Conservation (phyloP, 2,888 invertebrate genomes). For the Cheiracanthium punctorium region DNA sequence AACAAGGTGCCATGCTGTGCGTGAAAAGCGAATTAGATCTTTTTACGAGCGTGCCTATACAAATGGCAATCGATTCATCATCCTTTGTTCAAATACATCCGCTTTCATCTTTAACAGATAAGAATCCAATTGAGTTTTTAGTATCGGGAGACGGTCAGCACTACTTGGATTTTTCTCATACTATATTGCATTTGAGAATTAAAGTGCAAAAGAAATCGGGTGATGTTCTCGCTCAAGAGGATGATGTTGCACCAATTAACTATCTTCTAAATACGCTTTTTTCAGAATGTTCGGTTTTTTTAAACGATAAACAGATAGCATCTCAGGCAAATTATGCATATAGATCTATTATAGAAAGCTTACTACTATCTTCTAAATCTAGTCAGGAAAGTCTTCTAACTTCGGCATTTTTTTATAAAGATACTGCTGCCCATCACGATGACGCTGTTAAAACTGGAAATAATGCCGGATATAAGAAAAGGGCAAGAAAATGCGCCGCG, state of each 20-base stretch:
- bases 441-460: too few relatives aligned
- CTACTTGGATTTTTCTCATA: constrained; percentile 27
- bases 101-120: constrained; percentile 22
- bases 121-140: constrained; percentile 21
- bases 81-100: constrained; percentile 33
- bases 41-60: not conserved
- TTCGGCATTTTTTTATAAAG: too few relatives aligned
- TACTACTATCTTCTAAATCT: not conserved
- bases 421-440: too few relatives aligned
- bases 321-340: not conserved
- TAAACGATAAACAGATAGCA: too few relatives aligned
- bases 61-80: constrained; percentile 13
- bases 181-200: not conserved
- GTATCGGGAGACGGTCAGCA: constrained; percentile 7
- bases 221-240: not conserved
- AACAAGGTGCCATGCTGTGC: not conserved
- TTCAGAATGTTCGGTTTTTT: too few relatives aligned
- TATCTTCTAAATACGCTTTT: not conserved
- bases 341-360: not conserved
- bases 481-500: not conserved
- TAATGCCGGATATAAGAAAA: too few relatives aligned
- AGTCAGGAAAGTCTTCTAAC: not conserved
- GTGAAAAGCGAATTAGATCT: constrained; percentile 26
- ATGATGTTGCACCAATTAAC: not conserved
- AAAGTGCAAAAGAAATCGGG: too few relatives aligned